Evolutionary conservation across 1,140 invertebrate genomes (phyloP).

Genomic region (Littorina saxatilis): DNA sequence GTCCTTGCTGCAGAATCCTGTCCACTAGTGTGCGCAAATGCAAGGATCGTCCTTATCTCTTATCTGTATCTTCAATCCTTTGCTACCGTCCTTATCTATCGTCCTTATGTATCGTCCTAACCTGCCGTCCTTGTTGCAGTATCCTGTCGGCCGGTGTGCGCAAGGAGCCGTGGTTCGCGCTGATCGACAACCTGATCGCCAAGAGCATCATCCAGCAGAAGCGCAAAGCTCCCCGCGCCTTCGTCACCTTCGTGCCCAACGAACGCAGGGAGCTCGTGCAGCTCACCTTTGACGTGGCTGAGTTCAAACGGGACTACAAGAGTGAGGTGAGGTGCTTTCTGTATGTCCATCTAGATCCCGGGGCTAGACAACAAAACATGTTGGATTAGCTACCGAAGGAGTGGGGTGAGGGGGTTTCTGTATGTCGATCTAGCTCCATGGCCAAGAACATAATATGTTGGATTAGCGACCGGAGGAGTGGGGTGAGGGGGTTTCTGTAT

Average conservation of each 20-base stretch:
- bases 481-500: too few relatives aligned
- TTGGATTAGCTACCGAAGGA: neutral
- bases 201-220: constrained; percentile 47
- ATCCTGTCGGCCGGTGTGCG: constrained; percentile 20
- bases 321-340: constrained; percentile 49
- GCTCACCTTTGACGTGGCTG: constrained; percentile 60
- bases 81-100: too few relatives aligned
- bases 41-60: too few relatives aligned
- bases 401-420: neutral
- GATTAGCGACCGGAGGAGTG: too few relatives aligned
- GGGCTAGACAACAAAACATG: neutral
- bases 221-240: constrained; percentile 52
- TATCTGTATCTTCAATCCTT: too few relatives aligned
- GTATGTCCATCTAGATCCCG: neutral
- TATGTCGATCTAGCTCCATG: too few relatives aligned
- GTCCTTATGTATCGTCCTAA: too few relatives aligned
- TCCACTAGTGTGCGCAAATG: too few relatives aligned
- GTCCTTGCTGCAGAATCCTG: too few relatives aligned
- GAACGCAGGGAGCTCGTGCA: constrained; percentile 57
- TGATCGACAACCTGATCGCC: constrained; percentile 59
- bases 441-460: too few relatives aligned
- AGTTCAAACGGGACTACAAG: constrained; percentile 53
- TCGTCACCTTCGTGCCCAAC: constrained; percentile 57
- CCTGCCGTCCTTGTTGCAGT: constrained; percentile 20
- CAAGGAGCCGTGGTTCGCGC: constrained; percentile 59